Percentiles rank a stretch among this genome's conserved stretches.
Conservation (phyloP, 2,797 vertebrate species). For the Phrynocephalus guinanensis region DNA sequence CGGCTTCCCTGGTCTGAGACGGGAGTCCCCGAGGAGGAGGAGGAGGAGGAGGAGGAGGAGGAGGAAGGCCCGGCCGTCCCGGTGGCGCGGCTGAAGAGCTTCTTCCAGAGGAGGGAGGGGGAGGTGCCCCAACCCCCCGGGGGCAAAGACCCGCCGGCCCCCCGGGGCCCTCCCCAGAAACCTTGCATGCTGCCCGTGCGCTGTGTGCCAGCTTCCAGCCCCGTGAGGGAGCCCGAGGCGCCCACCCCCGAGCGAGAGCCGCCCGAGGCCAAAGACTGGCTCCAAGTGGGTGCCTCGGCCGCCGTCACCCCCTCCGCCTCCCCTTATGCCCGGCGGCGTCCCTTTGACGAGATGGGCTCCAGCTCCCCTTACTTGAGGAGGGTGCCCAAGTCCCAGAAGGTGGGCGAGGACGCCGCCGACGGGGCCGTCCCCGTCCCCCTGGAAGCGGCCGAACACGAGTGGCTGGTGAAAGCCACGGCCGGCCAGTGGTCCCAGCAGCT, state of each 20-base stretch:
- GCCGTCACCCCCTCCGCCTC: neutral
- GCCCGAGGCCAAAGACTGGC: constrained; percentile 48
- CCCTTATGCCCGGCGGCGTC: constrained; percentile 63
- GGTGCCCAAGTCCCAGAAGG: constrained; percentile 72
- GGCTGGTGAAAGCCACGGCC: constrained; percentile 84
- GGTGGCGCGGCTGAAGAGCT: constrained; percentile 54
- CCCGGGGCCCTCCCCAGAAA: constrained; percentile 69
- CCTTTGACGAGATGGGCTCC: constrained; percentile 45
- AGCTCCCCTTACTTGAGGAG: constrained; percentile 77
- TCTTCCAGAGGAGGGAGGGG: constrained; percentile 43
- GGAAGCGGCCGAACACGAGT: constrained; percentile 87
- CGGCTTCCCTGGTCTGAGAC: neutral
- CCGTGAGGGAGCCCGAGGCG: constrained; percentile 48
- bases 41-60: constrained; percentile 4
- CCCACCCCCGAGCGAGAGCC: constrained; percentile 66
- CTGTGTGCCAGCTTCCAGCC: constrained; percentile 23
- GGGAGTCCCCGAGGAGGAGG: constrained; percentile 24
- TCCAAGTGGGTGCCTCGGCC: constrained; percentile 14
- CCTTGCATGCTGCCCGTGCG: constrained; percentile 84
- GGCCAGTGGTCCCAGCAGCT: constrained; percentile 89
- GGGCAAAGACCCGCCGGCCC: neutral
- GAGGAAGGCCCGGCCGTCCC: constrained; percentile 17
- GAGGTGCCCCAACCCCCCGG: constrained; percentile 19
- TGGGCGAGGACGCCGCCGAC: constrained; percentile 73
- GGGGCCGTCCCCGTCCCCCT: constrained; percentile 74